phyloP scores from a whole-genome alignment of 2,113 vertebrate genomes.

The Vimba vimba region DNA sequence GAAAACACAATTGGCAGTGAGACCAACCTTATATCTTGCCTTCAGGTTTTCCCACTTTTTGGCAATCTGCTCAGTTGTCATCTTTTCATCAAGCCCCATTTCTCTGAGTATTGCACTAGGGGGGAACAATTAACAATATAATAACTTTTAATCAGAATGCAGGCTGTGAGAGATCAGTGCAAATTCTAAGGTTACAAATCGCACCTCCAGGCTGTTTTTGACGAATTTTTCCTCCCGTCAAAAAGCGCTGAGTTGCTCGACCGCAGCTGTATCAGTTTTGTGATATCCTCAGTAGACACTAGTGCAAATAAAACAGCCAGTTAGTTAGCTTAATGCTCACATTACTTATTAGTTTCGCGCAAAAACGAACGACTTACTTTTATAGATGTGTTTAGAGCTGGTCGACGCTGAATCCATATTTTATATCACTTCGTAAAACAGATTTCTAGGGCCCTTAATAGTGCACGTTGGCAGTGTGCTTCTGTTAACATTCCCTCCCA shows the following conservation, averaged over 20 bases:
- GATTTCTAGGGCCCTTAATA: slow-evolving; percentile 57
- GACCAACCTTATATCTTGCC: slow-evolving; percentile 76
- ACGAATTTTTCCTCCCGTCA: slow-evolving; percentile 76
- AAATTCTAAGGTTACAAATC: background rate
- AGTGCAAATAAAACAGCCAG: slow-evolving; percentile 46
- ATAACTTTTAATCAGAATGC: background rate
- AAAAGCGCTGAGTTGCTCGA: slow-evolving; percentile 74
- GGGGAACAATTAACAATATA: background rate
- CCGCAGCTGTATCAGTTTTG: slow-evolving; percentile 75
- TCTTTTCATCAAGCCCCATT: slow-evolving; percentile 73
- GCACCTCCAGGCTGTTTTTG: slow-evolving; percentile 78
- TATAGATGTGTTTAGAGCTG: slow-evolving; percentile 56
- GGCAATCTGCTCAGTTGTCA: slow-evolving; percentile 76
- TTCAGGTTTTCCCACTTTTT: slow-evolving; percentile 83
- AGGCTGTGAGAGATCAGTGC: background rate
- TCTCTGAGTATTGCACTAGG: slow-evolving; percentile 76
- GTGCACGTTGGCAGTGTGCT: slow-evolving; percentile 48
- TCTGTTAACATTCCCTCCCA: slow-evolving; percentile 8
- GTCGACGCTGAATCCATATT: slow-evolving; percentile 39
- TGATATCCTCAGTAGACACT: slow-evolving; percentile 78
- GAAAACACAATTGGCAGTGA: background rate
- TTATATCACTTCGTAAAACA: slow-evolving; percentile 48
- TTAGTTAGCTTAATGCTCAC: slow-evolving; percentile 15
- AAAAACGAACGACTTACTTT: slow-evolving; percentile 48
- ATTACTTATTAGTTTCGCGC: background rate